Conservation (phyloP, 2,888 invertebrate species). For the Lordiphosa fenestrarum region DNA sequence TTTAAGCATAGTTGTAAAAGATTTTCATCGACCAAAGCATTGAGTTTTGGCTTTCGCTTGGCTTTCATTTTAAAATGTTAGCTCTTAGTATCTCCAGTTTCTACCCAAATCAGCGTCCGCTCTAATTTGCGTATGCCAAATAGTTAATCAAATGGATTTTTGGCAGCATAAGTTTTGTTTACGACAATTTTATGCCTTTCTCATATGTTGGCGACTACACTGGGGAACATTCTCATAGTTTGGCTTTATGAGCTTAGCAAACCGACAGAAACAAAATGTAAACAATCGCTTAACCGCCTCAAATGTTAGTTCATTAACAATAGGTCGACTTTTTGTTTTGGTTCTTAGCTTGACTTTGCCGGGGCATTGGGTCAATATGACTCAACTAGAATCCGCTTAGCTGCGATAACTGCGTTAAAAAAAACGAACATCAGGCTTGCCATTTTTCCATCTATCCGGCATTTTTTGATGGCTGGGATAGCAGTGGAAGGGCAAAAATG, state of each 20-base stretch:
- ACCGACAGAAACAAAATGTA: no score
- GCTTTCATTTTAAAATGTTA: no score
- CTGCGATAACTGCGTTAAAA: constrained; percentile 6
- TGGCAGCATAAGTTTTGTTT: not conserved
- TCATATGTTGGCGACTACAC: no score
- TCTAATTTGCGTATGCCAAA: constrained; percentile 11
- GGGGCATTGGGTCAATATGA: constrained; percentile 20
- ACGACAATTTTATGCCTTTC: not conserved
- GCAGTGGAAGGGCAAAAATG: not conserved
- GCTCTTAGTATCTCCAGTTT: no score
- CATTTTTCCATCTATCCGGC: constrained; percentile 5
- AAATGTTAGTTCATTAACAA: constrained; percentile 11
- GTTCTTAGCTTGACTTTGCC: not conserved
- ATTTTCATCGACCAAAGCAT: no score
- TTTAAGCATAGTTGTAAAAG: no score
- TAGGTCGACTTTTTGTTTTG: not conserved
- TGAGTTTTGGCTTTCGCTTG: no score
- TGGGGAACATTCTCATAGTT: no score
- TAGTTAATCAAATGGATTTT: constrained; percentile 16
- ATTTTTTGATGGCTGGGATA: not conserved
- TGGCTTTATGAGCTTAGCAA: no score
- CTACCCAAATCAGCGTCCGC: no score
- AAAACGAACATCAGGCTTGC: constrained; percentile 1
- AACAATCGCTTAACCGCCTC: not conserved
- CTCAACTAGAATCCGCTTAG: constrained; percentile 51